Evolutionary conservation across 2,888 invertebrate species (phyloP).

Genomic region (Elgonia sp.): DNA sequence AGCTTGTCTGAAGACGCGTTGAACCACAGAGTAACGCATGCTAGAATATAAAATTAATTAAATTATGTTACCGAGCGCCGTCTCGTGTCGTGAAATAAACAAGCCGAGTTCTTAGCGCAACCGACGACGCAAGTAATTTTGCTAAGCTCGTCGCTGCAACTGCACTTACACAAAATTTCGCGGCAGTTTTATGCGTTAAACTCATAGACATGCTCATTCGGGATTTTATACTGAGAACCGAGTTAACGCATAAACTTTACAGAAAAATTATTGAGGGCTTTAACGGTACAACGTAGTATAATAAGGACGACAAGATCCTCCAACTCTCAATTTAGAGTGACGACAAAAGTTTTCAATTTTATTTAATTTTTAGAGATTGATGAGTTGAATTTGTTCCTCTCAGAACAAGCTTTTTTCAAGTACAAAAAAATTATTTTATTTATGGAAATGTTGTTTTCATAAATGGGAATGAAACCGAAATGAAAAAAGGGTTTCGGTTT

Average conservation of each 20-base stretch:
- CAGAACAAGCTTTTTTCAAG: background rate
- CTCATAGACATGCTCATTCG: constrained; percentile 45
- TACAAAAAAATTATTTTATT: too few species aligned
- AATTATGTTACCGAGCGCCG: constrained; percentile 54
- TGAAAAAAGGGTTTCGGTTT: too few species aligned
- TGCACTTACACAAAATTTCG: constrained; percentile 43
- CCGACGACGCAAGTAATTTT: constrained; percentile 53
- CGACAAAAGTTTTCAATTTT: background rate
- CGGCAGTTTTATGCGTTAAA: constrained; percentile 46
- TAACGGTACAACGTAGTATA: background rate
- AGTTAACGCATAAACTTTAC: constrained; percentile 50
- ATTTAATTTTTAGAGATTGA: background rate
- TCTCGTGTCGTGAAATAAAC: constrained; percentile 53
- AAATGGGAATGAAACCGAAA: too few species aligned
- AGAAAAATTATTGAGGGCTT: constrained; percentile 30
- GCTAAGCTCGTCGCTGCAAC: constrained; percentile 46
- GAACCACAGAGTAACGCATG: constrained; percentile 31
- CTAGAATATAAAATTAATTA: constrained; percentile 62
- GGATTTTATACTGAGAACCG: constrained; percentile 25
- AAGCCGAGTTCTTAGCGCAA: constrained; percentile 42
- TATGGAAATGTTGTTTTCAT: too few species aligned
- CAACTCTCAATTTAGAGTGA: too few species aligned
- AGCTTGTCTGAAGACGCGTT: constrained; percentile 41
- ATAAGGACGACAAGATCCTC: background rate
- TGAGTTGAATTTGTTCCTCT: background rate